Conservation (phyloP, 2,888 invertebrate genomes). For the Tethea ocularis region DNA sequence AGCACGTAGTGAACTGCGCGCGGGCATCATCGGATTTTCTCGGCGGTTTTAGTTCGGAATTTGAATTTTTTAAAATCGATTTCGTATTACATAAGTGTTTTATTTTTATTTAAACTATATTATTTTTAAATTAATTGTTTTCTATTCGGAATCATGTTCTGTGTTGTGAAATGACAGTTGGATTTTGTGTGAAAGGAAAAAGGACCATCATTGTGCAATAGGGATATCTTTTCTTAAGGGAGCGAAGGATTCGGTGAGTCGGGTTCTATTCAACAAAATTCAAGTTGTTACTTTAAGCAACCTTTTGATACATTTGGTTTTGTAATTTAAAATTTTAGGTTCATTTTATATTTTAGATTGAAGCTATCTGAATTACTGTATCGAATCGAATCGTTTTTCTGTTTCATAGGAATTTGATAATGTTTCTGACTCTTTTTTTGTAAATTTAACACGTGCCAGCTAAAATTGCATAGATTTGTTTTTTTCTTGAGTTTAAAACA, state of each 20-base stretch:
- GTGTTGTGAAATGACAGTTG: constrained; percentile 57
- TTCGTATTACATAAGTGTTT: constrained; percentile 23
- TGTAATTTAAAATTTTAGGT: not conserved
- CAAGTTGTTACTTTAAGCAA: constrained; percentile 41
- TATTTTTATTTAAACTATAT: constrained; percentile 16
- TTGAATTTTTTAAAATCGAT: constrained; percentile 11
- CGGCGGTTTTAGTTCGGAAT: constrained; percentile 26
- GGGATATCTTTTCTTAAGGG: constrained; percentile 65
- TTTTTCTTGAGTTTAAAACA: too few species aligned
- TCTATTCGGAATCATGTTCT: constrained; percentile 40
- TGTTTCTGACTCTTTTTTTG: not conserved
- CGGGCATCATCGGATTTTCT: constrained; percentile 43
- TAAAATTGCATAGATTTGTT: too few species aligned
- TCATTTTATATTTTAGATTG: not conserved
- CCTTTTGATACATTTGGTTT: constrained; percentile 17
- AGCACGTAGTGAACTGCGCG: constrained; percentile 63
- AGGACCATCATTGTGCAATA: constrained; percentile 67
- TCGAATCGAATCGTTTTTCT: not conserved
- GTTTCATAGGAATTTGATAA: not conserved
- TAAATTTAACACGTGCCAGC: not conserved
- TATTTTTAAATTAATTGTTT: constrained; percentile 22
- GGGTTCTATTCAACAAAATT: constrained; percentile 48
- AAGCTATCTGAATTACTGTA: not conserved
- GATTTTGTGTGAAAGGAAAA: constrained; percentile 50
- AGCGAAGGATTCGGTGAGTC: constrained; percentile 68